phyloP scores from a whole-genome alignment of 2,888 invertebrate species.

The Plusia festucae region DNA sequence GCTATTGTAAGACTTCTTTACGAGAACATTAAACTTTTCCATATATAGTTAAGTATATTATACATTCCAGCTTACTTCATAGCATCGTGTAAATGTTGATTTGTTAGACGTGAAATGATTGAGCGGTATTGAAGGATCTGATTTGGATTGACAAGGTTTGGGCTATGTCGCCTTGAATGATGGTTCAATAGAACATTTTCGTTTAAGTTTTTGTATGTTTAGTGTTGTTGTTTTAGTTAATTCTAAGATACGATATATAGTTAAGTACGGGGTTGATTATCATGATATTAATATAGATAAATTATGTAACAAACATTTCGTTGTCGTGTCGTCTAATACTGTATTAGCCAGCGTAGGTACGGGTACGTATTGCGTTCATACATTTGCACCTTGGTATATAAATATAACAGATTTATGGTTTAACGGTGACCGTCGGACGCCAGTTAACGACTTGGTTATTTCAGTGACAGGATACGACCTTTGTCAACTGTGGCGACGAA shows the following conservation, averaged over 20 bases:
- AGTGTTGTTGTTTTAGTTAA: not conserved
- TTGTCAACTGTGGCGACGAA: not conserved
- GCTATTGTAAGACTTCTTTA: constrained; percentile 43
- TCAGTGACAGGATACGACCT: constrained; percentile 1
- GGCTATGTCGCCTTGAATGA: constrained; percentile 15
- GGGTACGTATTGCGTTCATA: not conserved
- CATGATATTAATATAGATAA: not conserved
- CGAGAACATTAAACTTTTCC: constrained; percentile 40
- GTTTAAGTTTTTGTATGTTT: not conserved
- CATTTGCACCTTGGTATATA: not conserved
- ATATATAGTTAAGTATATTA: constrained; percentile 44
- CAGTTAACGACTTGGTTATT: not conserved
- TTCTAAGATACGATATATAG: not conserved
- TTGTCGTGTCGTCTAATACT: not conserved
- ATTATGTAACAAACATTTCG: not conserved
- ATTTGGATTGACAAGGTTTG: constrained; percentile 11
- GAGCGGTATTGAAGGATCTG: not conserved
- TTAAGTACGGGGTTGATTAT: not conserved
- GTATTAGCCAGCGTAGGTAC: not conserved
- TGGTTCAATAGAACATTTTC: constrained; percentile 8
- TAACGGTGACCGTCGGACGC: not conserved
- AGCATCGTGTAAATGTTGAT: constrained; percentile 27
- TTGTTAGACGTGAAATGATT: constrained; percentile 20
- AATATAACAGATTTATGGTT: not conserved
- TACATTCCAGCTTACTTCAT: constrained; percentile 25